Percentiles rank a stretch among this genome's conserved stretches.
These are phyloP conservation scores for Bufotes viridis DNA, from an alignment of 2,797 vertebrate species.

Conservation along the genomic window DNA sequence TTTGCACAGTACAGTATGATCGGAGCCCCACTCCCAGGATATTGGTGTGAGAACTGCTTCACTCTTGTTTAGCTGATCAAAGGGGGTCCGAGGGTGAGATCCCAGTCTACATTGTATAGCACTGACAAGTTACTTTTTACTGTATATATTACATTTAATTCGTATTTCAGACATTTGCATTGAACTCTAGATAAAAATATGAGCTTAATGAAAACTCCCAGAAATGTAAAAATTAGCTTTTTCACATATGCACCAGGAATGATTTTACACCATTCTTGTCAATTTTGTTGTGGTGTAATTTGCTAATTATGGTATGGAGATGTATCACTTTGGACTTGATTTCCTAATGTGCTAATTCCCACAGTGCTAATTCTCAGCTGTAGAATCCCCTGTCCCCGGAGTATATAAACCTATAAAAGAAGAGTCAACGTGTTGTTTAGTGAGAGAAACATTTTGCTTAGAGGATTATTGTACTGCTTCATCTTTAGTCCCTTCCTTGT, in stretches of 20 bases:
- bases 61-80: no score
- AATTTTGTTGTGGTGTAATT: neutral
- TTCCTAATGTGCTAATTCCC: neutral
- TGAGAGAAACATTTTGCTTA: neutral
- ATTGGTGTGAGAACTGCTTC: no score
- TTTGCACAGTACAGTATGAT: no score
- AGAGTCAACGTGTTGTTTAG: neutral
- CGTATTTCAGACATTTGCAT: no score
- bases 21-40: no score
- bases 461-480: neutral
- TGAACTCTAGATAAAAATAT: no score
- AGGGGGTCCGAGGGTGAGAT: no score
- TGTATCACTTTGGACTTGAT: neutral
- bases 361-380: conserved; percentile 5
- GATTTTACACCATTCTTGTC: neutral
- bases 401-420: neutral
- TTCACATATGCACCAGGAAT: neutral
- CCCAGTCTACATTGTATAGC: no score
- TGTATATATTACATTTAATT: no score
- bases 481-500: neutral
- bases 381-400: neutral
- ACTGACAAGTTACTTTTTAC: no score
- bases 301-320: neutral
- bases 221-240: neutral
- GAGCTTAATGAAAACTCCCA: neutral